Evolutionary conservation across 2,797 vertebrate genomes (phyloP).

Genomic region (Lophotriccus pileatus): DNA sequence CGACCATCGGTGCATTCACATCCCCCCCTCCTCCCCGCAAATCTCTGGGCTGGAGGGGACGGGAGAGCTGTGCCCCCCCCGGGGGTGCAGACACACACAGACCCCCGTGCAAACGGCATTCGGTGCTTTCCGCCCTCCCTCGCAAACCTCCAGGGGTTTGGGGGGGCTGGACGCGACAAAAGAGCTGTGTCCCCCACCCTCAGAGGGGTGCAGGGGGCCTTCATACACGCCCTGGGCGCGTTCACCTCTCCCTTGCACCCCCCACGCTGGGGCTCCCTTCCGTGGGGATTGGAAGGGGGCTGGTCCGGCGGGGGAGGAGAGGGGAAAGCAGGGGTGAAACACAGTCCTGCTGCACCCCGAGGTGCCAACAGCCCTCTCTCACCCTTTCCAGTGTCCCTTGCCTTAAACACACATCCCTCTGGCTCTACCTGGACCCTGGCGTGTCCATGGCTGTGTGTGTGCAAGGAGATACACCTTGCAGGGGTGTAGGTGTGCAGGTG

Average conservation of each 20-base stretch:
- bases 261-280: rapidly evolving
- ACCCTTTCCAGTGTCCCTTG: background rate
- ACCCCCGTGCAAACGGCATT: background rate
- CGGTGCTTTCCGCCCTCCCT: background rate
- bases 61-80: background rate
- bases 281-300: background rate
- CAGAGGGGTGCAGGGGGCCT: background rate
- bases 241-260: background rate
- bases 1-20: background rate
- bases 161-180: no score
- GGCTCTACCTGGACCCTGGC: rapidly evolving
- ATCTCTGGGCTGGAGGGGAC: background rate
- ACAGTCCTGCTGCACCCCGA: background rate
- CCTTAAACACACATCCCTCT: rapidly evolving
- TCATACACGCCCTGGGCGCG: background rate
- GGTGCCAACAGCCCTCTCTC: background rate
- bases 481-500: background rate
- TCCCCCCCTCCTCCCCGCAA: background rate
- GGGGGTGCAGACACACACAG: background rate
- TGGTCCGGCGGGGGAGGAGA: background rate
- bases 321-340: background rate
- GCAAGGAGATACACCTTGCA: background rate
- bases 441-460: rapidly evolving
- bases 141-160: background rate
- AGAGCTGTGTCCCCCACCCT: background rate